Conservation (phyloP, 2,888 invertebrate species). For the Rhaphigaster nebulosa region DNA sequence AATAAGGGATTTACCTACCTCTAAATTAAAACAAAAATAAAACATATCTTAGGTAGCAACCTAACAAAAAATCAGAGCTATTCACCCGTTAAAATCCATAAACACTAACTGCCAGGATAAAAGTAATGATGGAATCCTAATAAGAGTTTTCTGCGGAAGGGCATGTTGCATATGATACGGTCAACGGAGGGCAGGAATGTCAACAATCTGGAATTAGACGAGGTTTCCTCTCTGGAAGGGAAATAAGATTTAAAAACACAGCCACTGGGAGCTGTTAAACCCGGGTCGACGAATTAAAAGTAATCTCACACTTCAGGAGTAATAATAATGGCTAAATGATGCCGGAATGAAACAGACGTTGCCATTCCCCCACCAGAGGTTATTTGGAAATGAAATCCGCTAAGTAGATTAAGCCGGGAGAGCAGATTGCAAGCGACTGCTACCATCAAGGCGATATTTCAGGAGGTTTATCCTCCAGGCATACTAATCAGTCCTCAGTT, state of each 20-base stretch:
- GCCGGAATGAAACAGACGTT: neutral
- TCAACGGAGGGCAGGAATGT: neutral
- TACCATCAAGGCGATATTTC: neutral
- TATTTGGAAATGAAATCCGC: conserved; percentile 7
- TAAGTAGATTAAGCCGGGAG: neutral
- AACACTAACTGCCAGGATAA: no score
- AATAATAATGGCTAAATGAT: neutral
- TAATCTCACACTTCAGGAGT: neutral
- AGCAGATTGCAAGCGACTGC: neutral
- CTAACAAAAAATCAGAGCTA: no score
- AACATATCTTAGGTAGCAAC: no score
- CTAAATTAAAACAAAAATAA: no score
- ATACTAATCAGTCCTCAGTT: neutral
- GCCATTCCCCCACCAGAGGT: neutral
- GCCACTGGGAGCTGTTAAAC: neutral
- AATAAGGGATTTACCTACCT: no score
- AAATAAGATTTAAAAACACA: neutral
- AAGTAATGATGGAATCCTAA: no score
- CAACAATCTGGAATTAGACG: neutral
- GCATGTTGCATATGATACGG: neutral
- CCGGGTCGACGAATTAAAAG: neutral
- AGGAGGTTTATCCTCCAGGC: neutral
- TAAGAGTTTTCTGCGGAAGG: neutral
- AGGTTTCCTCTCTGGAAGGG: neutral
- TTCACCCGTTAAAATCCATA: no score